A percentile compares a stretch with the other conserved stretches of the same genome.
phyloP scores from a whole-genome alignment of 1,140 invertebrate genomes.

The Euschistus heros region DNA sequence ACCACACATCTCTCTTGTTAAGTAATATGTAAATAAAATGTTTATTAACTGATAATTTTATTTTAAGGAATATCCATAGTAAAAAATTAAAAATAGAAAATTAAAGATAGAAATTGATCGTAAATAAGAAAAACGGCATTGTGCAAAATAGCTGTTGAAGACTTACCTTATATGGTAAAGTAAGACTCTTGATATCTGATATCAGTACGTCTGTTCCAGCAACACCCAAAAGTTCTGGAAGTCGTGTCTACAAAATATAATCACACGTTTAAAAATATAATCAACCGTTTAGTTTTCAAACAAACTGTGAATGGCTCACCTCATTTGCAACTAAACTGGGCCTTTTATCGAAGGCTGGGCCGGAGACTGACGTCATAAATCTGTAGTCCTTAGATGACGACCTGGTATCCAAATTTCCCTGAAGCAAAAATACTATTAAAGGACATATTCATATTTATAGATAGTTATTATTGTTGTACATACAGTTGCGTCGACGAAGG shows the following conservation, averaged over 20 bases:
- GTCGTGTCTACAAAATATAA: slow-evolving; percentile 35
- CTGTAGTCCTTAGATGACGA: slow-evolving; percentile 34
- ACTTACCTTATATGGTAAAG: slow-evolving; percentile 61
- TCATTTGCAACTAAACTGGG: slow-evolving; percentile 42
- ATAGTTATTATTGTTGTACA: slow-evolving; percentile 31
- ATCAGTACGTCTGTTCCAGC: slow-evolving; percentile 90
- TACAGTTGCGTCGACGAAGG: slow-evolving; percentile 75
- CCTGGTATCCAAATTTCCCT: not conserved
- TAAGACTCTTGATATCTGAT: slow-evolving; percentile 73
- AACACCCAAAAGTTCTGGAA: slow-evolving; percentile 76
- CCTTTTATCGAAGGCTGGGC: slow-evolving; percentile 70
- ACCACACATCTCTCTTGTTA: too few relatives aligned
- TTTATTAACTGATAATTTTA: too few relatives aligned
- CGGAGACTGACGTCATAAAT: slow-evolving; percentile 71
- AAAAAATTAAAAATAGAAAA: too few relatives aligned
- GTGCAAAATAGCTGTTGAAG: not conserved
- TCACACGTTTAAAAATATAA: not conserved
- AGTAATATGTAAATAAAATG: too few relatives aligned
- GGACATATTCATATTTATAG: not conserved
- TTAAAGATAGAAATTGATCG: too few relatives aligned
- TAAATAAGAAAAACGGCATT: not conserved
- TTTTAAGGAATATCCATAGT: not conserved
- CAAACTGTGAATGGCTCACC: slow-evolving; percentile 26
- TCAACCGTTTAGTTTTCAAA: not conserved
- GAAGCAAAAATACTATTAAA: not conserved